These are phyloP conservation scores for Leucophenga maculata DNA, from an alignment of 2,888 invertebrate species.

Conservation along the genomic window DNA sequence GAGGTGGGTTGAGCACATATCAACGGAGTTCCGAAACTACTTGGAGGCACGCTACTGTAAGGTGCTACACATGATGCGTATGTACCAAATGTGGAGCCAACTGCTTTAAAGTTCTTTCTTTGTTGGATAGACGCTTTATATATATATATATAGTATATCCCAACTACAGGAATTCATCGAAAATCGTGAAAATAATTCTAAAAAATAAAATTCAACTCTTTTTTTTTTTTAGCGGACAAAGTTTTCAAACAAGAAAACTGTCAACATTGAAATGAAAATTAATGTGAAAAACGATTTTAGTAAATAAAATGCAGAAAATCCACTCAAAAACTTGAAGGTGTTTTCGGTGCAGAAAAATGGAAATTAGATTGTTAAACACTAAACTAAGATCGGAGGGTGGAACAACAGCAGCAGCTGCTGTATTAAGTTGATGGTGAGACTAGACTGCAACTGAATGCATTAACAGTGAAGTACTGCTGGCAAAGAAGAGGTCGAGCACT, in stretches of 20 bases:
- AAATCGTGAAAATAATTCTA: no score
- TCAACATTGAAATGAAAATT: neutral
- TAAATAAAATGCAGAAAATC: neutral
- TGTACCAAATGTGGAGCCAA: no score
- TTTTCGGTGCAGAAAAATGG: constrained; percentile 49
- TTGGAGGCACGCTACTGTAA: no score
- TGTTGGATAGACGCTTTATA: no score
- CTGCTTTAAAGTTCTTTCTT: no score
- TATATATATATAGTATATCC: no score
- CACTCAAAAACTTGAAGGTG: constrained; percentile 5
- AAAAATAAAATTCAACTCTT: no score
- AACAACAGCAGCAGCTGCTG: constrained; percentile 46
- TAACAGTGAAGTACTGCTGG: neutral
- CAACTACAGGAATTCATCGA: no score
- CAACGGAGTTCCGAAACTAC: no score
- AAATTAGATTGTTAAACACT: constrained; percentile 56
- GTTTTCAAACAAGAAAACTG: neutral
- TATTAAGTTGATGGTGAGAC: constrained; percentile 48
- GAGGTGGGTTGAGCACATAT: no score
- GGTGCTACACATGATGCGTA: no score
- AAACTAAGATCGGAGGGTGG: constrained; percentile 30
- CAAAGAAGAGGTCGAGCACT: neutral
- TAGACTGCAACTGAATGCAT: neutral
- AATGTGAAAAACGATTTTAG: neutral
- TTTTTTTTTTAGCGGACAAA: no score